Percentiles rank a stretch among this genome's conserved stretches.
Conservation (phyloP, 1,140 invertebrate genomes). For the Sinella curviseta region DNA sequence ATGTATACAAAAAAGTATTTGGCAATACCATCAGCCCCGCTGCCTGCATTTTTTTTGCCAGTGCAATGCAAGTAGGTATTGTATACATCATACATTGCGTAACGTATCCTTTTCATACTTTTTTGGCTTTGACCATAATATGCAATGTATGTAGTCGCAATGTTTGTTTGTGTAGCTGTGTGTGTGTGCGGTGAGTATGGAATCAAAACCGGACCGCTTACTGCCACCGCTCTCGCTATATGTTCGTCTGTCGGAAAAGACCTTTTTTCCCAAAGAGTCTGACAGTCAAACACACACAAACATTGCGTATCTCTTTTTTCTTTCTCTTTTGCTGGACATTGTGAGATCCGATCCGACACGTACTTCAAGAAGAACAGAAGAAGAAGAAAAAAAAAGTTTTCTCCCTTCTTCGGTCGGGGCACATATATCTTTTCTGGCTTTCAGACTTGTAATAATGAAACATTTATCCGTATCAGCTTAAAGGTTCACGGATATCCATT, state of each 20-base stretch:
- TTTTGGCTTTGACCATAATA: too few relatives aligned
- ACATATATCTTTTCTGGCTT: conserved; percentile 25
- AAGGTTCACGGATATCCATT: conserved; percentile 13
- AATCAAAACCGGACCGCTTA: neutral
- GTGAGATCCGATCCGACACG: neutral
- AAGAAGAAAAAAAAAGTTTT: neutral
- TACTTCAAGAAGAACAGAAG: neutral
- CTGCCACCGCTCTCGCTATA: neutral
- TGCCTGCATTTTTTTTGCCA: too few relatives aligned
- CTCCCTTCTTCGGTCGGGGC: neutral
- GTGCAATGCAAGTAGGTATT: too few relatives aligned
- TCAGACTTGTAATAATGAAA: conserved; percentile 1
- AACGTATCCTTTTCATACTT: too few relatives aligned
- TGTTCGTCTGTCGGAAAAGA: neutral
- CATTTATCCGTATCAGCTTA: conserved; percentile 24
- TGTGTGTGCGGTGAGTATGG: neutral
- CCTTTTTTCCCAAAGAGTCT: neutral
- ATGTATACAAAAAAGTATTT: too few relatives aligned
- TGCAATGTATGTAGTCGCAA: too few relatives aligned
- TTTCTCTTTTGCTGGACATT: neutral
- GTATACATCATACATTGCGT: too few relatives aligned
- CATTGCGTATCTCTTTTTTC: neutral
- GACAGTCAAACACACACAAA: neutral
- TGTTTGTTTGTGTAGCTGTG: neutral
- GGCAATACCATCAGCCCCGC: too few relatives aligned